Conservation (phyloP, 2,113 vertebrate species). For the Opisthocomus hoazin region DNA sequence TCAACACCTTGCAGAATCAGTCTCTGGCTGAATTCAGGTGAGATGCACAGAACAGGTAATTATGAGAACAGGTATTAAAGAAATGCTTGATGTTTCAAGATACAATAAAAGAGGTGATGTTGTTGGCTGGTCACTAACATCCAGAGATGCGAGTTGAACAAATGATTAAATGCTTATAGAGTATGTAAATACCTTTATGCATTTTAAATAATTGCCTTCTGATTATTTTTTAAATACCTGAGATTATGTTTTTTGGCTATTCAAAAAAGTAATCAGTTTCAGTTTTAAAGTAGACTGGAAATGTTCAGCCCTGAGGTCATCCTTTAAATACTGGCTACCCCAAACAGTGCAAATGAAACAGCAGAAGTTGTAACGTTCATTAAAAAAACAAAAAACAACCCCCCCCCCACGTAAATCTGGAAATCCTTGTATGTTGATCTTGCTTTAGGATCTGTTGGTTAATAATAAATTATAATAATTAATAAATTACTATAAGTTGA, state of each 20-base stretch:
- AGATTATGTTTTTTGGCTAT: background rate
- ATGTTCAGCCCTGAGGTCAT: background rate
- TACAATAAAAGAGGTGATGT: background rate
- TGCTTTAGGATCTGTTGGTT: background rate
- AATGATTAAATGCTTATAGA: background rate
- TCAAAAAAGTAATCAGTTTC: background rate
- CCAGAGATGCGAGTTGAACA: background rate
- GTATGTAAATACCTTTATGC: background rate
- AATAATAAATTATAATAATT: background rate
- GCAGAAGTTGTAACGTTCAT: background rate
- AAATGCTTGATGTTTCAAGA: background rate
- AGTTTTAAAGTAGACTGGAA: background rate
- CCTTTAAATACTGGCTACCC: background rate
- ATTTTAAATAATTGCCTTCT: background rate
- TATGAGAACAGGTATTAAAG: background rate
- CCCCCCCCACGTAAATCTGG: too few relatives aligned
- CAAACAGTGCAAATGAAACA: background rate
- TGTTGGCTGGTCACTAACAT: background rate
- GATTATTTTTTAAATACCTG: background rate
- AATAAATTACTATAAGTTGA: background rate
- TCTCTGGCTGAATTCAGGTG: background rate
- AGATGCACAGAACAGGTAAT: background rate
- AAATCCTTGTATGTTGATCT: background rate
- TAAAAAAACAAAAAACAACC: rapidly evolving
- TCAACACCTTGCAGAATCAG: background rate